Evolutionary conservation across 2,113 vertebrate species (phyloP), one percentile per base, ranked within the genome.

Genomic region (Eira barbara): DNA sequence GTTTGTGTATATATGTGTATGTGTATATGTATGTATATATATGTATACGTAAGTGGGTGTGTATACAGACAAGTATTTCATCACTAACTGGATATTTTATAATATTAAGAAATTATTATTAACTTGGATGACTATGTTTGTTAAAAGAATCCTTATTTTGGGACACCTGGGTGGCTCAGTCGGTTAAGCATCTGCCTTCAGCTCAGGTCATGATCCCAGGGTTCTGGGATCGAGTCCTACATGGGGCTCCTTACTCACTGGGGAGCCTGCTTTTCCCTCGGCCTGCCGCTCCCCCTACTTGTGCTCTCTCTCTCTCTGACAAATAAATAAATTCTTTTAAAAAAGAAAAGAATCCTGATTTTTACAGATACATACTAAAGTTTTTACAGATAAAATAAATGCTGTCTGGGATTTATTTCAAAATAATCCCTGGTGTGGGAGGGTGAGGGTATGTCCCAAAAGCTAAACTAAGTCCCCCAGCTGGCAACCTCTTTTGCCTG

Each of bases 291-390:
- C 25, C 59, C 59, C 25, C 59, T 61, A 10, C 59, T 61, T 61
- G 59, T 61, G 59, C 59, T 25, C 59, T 11, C 59, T 61, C 59
- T 61, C 59, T 61, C 59, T 61, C 59, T 61, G 59, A 61, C 59
- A 61, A 61, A 61, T 61, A 61, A 61, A 61, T 61, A 61, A 61
- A 61, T 27, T 61, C 59, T 61, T 61, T 27, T 55, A 6, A 55
- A 61, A 61, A 61, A 61, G 25, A 23, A 61, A 61, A 61, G 25
- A 61, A 23, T 81, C 69, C 34, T 91, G 85, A 36, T 42, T 81
- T 96, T 89, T 94, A 17, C 42, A 84, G 39, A 45, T 42, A 89
- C n/a, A 45, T 59, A 42, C 29, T 84, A 36, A 95, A 95, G 95
- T 89, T 63, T 55, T 91, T 76, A 91, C 27, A 85, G 55, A 74